Conservation (phyloP, 64 coral and sea anemone genomes). For the Orbicella faveolata region DNA sequence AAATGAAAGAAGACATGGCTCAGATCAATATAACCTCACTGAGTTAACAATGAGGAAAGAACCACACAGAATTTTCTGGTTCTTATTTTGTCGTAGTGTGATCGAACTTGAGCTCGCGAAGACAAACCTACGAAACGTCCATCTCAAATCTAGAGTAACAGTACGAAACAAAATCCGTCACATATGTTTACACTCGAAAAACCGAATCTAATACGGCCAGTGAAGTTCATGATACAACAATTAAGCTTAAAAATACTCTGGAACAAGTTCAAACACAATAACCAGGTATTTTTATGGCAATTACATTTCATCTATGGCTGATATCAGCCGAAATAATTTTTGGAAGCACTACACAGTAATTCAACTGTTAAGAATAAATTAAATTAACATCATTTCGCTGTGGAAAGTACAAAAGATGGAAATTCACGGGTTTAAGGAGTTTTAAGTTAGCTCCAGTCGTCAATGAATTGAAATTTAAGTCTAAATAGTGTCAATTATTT, state of each 20-base stretch:
- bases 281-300: background rate
- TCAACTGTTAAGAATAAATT: slow-evolving; percentile 13
- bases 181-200: slow-evolving; percentile 16
- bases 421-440: background rate
- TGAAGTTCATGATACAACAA: background rate
- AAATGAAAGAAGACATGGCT: background rate
- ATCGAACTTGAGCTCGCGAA: too few relatives aligned
- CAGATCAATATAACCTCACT: slow-evolving; percentile 17
- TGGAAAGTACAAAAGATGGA: background rate
- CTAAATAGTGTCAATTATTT: background rate
- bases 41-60: slow-evolving; percentile 16
- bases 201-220: background rate
- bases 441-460: background rate
- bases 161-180: background rate
- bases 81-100: background rate
- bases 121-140: background rate
- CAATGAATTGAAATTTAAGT: background rate
- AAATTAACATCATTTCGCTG: background rate
- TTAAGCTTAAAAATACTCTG: background rate
- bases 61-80: slow-evolving; percentile 7
- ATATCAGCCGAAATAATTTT: background rate
- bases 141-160: background rate
- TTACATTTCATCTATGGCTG: background rate
- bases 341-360: background rate
- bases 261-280: background rate